Conservation (phyloP, 2,797 vertebrate genomes). For the Xiphorhynchus erythropygius region DNA sequence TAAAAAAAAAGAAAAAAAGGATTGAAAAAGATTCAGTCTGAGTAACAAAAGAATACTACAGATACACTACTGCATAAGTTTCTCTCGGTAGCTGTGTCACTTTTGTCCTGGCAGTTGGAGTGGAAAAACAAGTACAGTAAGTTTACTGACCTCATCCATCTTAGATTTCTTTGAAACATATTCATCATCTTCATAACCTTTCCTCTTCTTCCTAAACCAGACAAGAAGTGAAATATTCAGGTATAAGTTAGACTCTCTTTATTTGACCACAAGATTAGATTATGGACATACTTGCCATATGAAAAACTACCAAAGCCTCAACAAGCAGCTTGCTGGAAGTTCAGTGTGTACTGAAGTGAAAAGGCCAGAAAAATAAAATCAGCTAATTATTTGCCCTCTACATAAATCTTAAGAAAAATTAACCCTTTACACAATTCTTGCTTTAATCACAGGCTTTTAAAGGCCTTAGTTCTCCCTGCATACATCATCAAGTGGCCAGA, state of each 20-base stretch:
- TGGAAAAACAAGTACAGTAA: not conserved
- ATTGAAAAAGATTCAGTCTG: not conserved
- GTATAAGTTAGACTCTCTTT: not conserved
- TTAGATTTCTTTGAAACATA: slow-evolving; percentile 83
- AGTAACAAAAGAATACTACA: not conserved
- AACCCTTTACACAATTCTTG: not conserved
- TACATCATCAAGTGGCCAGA: not conserved
- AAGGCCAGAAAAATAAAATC: not conserved
- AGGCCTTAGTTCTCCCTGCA: not conserved
- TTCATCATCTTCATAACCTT: slow-evolving; percentile 91
- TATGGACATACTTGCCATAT: not conserved
- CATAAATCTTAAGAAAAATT: not conserved
- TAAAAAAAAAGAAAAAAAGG: not conserved
- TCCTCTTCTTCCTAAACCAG: slow-evolving; percentile 87
- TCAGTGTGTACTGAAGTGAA: not conserved
- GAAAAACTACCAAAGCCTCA: not conserved
- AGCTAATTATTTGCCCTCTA: not conserved
- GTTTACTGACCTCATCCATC: slow-evolving; percentile 81
- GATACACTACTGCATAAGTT: not conserved
- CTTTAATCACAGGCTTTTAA: not conserved
- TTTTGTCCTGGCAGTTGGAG: not conserved
- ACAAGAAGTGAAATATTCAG: not conserved
- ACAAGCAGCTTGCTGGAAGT: not conserved
- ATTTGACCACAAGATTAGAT: not conserved
- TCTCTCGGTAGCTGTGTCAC: not conserved